Evolutionary conservation across 2,797 vertebrate species (phyloP).

Genomic region (Paramormyrops hopkinsi): DNA sequence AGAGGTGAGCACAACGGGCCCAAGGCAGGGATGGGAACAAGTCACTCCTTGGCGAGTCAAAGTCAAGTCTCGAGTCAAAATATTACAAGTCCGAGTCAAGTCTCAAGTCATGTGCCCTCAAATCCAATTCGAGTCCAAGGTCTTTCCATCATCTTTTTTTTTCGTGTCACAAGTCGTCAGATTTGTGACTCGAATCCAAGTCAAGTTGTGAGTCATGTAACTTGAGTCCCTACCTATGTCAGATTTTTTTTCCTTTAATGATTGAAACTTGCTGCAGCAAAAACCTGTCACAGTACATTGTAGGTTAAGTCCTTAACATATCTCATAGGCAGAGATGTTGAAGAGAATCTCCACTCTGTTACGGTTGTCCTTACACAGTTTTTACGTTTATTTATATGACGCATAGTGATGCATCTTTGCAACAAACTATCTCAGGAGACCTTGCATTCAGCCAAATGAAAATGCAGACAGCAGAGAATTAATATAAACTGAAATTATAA

Average conservation of each 20-base stretch:
- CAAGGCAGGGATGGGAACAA: neutral
- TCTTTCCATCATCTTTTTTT: neutral
- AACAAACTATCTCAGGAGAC: neutral
- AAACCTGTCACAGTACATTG: neutral
- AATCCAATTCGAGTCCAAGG: neutral
- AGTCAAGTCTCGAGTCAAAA: neutral
- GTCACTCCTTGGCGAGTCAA: neutral
- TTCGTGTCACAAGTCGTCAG: neutral
- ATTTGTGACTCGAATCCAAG: neutral
- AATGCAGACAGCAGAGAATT: neutral
- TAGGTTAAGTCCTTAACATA: neutral
- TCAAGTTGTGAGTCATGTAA: neutral
- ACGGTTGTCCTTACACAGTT: neutral
- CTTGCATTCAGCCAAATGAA: neutral
- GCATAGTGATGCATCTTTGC: neutral
- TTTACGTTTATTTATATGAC: neutral
- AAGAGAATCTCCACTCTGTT: neutral
- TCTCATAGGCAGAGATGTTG: neutral
- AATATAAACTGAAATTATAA: neutral
- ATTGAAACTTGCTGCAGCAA: neutral
- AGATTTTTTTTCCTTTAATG: neutral
- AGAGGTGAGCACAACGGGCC: conserved; percentile 65
- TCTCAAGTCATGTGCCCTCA: neutral
- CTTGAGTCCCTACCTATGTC: neutral
- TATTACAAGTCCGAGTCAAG: neutral